Base-by-base conservation (phyloP, 2,797 vertebrate genomes). In the Rhodeus uyekii region DNA sequence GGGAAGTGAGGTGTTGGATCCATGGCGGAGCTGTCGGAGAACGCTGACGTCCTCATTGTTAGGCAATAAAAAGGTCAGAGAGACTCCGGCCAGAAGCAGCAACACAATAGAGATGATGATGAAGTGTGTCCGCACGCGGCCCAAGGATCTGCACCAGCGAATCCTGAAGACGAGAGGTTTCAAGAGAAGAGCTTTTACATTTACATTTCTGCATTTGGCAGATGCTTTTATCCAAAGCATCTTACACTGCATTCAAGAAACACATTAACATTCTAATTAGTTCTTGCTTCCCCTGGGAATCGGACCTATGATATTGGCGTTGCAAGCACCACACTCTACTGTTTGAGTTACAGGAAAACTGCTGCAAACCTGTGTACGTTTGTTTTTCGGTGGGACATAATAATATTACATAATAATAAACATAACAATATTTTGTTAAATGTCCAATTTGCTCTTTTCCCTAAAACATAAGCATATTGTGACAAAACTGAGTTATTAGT, bases 1-100 rank as follows among this genome's bases (percentile, higher is more conserved):
- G 39, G 42, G 0, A 10, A 39, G 27, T 36, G 83, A 77, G 4
- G 73, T 10, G 0, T 87, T 53, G 1, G 81, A 86, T 27, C 88
- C 84, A 8, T 84, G 82, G 12, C 53, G 88, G 0, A 92, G 79
- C 19, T 85, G 92, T 84, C 88, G 90, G 81, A 95, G 90, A 64
- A 89, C 81, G 0, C 61, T 85, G 0, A 10, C 68, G 1, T 78
- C 84, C 24, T 93, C 91, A 18, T 89, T 86, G 0, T 89, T 53
- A 1, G 94, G 94, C 39, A 94, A 86, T 82, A 94, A 89, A 22
- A 91, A 85, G 1, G 92, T 93, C 84, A 95, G 64, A 14, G 87
- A 90, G 2, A 88, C 92, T 29, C 93, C 93, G 0, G 93, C 86
- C 76, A 94, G 82, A 34, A 95, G 89, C 1, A 94, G 86, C 42